Evolutionary conservation across 2,113 vertebrate species (phyloP).

Genomic region (Panthera leo): DNA sequence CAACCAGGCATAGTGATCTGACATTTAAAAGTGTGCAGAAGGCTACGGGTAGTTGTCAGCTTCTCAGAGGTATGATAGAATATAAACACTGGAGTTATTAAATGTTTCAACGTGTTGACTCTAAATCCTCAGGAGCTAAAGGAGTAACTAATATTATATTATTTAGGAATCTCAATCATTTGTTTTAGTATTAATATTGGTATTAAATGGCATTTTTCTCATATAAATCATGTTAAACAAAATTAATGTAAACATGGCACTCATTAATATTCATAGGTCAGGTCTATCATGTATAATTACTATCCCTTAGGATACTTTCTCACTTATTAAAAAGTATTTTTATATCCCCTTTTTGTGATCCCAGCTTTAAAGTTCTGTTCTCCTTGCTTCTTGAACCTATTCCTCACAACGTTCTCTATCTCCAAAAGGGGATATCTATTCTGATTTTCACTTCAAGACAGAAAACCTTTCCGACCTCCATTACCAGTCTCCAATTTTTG

Average conservation of each 20-base stretch:
- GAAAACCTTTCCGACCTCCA: constrained; percentile 7
- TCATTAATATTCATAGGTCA: constrained; percentile 46
- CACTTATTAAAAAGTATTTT: background rate
- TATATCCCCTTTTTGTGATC: background rate
- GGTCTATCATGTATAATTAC: background rate
- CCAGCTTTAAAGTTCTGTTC: background rate
- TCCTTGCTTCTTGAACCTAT: background rate
- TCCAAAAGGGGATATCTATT: background rate
- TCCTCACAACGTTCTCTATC: background rate
- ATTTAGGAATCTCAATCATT: constrained; percentile 49
- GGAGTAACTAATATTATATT: constrained; percentile 30
- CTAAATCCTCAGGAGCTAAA: constrained; percentile 44
- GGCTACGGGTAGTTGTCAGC: constrained; percentile 24
- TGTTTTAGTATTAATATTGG: constrained; percentile 62
- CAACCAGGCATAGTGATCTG: constrained; percentile 9
- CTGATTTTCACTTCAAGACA: background rate
- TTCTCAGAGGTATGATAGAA: constrained; percentile 26
- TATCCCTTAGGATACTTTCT: background rate
- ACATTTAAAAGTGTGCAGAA: constrained; percentile 69
- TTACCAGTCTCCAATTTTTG: background rate
- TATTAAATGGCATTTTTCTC: constrained; percentile 49
- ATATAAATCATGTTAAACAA: constrained; percentile 56
- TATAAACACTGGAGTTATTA: constrained; percentile 66
- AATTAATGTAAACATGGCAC: constrained; percentile 54
- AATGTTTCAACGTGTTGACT: constrained; percentile 66